Base-by-base conservation (phyloP, 1,140 invertebrate species). In the Zaprionus ornatus region DNA sequence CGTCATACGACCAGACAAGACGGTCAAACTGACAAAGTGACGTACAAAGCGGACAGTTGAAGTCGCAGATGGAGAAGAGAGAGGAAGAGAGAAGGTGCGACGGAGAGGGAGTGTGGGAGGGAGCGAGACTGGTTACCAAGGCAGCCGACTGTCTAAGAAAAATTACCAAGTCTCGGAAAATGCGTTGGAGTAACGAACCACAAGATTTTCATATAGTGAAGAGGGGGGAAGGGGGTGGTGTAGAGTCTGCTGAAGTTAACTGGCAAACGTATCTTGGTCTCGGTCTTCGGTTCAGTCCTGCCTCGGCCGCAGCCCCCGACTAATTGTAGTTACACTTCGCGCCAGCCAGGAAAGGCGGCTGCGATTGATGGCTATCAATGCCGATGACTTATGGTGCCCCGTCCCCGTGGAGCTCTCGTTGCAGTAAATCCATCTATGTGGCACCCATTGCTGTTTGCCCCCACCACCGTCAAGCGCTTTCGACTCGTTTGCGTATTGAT, bases 291-390 rank as follows among this genome's bases (percentile, higher is more conserved):
- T 37, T 35, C 65, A 21, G 54, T 59, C 55, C 67, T 50, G 19
- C 45, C 40, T 29, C 59, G 56, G 37, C 50, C 59, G 19, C 69
- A 74, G 84, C 78, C 80, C 62, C 85, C 85, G 61, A 90, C 85
- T 90, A 90, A 90, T 90, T 90, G 85, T 90, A 66, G 80, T 83
- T 81, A 73, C 71, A 85, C 88, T 90, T 88, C 84, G 78, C 85
- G 80, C 84, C 76, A 79, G 68, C 79, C 40, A 17, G 77, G 62
- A 90, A 77, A 88, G 72, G 19, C 81, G 72, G 72, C 72, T 52
- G 74, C 88, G 88, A 91, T 91, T 91, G 88, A 91, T 91, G 84
- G 81, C 84, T 91, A 91, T 91, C 88, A 91, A 88, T 91, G 88
- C 79, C 79, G 76, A 85, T 91, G 88, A 81, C 81, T 91, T 88